phyloP scores from a whole-genome alignment of 2,113 vertebrate genomes.

The Halcyon senegalensis region DNA sequence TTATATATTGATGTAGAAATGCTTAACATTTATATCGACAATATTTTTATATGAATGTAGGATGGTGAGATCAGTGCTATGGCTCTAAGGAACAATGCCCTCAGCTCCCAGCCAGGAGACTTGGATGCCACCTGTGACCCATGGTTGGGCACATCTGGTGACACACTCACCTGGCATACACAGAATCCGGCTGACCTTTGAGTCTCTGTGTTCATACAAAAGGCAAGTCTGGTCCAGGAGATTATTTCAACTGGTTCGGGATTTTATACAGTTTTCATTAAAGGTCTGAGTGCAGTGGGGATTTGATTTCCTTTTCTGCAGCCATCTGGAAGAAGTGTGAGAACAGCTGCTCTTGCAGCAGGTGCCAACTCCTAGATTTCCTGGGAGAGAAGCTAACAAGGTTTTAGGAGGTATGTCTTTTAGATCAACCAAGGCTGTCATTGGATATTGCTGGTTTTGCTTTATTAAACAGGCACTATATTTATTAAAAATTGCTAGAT shows the following conservation, averaged over 20 bases:
- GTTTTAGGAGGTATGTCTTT: not conserved
- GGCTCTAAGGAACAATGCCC: not conserved
- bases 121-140: not conserved
- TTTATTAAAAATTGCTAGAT: not conserved
- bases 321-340: not conserved
- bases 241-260: not conserved
- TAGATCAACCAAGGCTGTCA: not conserved
- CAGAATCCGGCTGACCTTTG: fast-evolving
- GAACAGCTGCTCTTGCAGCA: constrained; percentile 27
- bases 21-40: fast-evolving
- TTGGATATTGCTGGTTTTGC: not conserved
- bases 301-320: not conserved
- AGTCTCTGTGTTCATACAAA: fast-evolving
- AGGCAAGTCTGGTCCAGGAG: not conserved
- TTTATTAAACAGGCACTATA: not conserved
- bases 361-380: constrained; percentile 22
- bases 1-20: fast-evolving
- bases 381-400: constrained; percentile 27
- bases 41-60: not conserved
- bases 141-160: fast-evolving
- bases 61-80: not conserved
- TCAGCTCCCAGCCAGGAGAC: not conserved
- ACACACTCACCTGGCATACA: fast-evolving
- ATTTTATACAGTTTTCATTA: not conserved
- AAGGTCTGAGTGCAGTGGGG: not conserved